phyloP scores from a whole-genome alignment of 2,888 invertebrate genomes.

The Synanthedon vespiformis region DNA sequence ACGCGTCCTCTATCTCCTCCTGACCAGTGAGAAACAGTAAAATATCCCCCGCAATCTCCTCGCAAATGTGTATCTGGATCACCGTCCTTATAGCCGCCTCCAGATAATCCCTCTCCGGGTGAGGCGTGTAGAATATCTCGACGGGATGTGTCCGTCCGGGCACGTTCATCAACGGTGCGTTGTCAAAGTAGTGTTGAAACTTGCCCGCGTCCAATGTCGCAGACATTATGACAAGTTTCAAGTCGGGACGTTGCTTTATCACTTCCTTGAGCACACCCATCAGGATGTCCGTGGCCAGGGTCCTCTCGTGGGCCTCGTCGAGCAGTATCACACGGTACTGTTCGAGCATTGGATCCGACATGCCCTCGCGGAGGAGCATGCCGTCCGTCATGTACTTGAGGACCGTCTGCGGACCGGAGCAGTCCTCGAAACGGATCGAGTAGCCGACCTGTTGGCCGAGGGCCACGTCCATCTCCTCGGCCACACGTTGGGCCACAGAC shows the following conservation, averaged over 20 bases:
- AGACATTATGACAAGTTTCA: constrained; percentile 99
- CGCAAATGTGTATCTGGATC: constrained; percentile 94
- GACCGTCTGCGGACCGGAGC: constrained; percentile 92
- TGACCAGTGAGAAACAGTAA: constrained; percentile 91
- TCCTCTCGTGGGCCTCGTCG: constrained; percentile 99
- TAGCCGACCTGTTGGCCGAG: constrained; percentile 74
- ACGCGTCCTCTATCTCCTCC: constrained; percentile 98
- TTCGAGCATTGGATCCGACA: constrained; percentile 98
- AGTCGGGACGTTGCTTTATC: constrained; percentile 88
- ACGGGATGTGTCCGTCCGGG: constrained; percentile 76
- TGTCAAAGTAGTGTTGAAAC: constrained; percentile 98
- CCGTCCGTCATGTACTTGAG: constrained; percentile 99
- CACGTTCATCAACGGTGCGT: constrained; percentile 98
- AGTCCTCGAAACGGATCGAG: constrained; percentile 98
- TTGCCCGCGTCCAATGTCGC: constrained; percentile 99
- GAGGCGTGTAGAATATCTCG: constrained; percentile 97
- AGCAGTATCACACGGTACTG: constrained; percentile 95
- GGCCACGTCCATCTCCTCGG: constrained; percentile 99
- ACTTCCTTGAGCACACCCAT: constrained; percentile 99
- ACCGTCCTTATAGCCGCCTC: constrained; percentile 99
- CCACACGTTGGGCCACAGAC: constrained; percentile 98
- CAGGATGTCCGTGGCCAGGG: constrained; percentile 96
- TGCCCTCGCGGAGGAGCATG: constrained; percentile 98
- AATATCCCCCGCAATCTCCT: constrained; percentile 92
- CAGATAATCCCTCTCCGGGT: constrained; percentile 95